phyloP scores from a whole-genome alignment of 2,888 invertebrate species.

The Leptothorax acervorum region DNA sequence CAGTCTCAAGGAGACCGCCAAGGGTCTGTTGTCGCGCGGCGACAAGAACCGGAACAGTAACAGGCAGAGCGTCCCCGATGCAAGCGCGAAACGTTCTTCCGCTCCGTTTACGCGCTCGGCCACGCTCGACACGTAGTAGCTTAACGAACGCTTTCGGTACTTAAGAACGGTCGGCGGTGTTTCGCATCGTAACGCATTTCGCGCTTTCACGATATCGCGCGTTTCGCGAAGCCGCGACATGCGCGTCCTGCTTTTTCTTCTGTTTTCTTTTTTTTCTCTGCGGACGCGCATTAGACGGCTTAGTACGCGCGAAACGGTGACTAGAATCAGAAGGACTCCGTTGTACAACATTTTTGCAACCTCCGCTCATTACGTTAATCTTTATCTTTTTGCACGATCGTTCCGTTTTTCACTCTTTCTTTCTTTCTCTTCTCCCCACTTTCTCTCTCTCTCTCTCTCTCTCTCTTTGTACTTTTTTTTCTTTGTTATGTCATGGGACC shows the following conservation, averaged over 20 bases:
- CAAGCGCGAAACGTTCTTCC: slow-evolving; percentile 77
- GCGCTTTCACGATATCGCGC: background rate
- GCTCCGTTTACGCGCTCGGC: slow-evolving; percentile 76
- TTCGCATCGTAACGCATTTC: background rate
- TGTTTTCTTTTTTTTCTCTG: background rate
- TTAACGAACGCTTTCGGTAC: slow-evolving; percentile 59
- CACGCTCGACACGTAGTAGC: slow-evolving; percentile 76
- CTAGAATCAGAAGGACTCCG: slow-evolving; percentile 18
- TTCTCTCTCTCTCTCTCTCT: background rate
- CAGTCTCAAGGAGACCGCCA: slow-evolving; percentile 81
- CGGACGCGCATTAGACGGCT: background rate
- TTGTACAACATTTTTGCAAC: slow-evolving; percentile 29
- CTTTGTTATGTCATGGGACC: slow-evolving; percentile 45
- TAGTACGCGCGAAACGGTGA: slow-evolving; percentile 3
- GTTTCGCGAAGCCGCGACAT: background rate
- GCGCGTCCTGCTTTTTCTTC: background rate
- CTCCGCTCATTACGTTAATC: slow-evolving; percentile 15
- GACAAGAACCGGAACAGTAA: slow-evolving; percentile 80
- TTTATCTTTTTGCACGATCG: slow-evolving; percentile 6
- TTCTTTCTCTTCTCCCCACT: background rate
- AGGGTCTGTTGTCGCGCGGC: slow-evolving; percentile 78
- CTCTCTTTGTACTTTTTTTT: background rate
- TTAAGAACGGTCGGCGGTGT: slow-evolving; percentile 50
- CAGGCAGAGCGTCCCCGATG: slow-evolving; percentile 73
- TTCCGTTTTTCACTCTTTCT: background rate